Evolutionary conservation across 2,888 invertebrate species (phyloP).

Genomic region (Drosophila sordidula): DNA sequence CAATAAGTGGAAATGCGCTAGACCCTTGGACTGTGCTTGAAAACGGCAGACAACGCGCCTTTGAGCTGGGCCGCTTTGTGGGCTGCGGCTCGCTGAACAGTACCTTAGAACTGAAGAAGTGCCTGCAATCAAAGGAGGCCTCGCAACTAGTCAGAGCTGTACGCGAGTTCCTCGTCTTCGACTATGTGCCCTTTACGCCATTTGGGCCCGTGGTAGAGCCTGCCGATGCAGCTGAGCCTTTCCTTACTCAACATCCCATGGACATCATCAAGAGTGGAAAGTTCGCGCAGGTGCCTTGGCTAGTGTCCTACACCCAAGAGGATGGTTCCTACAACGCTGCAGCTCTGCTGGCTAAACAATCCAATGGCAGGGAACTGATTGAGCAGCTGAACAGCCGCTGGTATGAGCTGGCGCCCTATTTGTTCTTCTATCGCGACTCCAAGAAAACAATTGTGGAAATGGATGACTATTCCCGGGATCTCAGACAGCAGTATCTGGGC

Average conservation of each 20-base stretch:
- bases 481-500: slow-evolving; percentile 34
- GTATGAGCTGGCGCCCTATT: slow-evolving; percentile 37
- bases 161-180: slow-evolving; percentile 84
- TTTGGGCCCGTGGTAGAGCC: slow-evolving; percentile 91
- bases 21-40: slow-evolving; percentile 87
- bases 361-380: slow-evolving; percentile 30
- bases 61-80: slow-evolving; percentile 87
- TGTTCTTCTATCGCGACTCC: slow-evolving; percentile 32
- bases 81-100: slow-evolving; percentile 87
- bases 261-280: slow-evolving; percentile 87
- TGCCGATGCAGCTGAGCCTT: slow-evolving; percentile 86
- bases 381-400: slow-evolving; percentile 40
- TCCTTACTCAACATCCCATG: slow-evolving; percentile 89
- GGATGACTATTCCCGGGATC: slow-evolving; percentile 24
- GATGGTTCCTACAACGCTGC: slow-evolving; percentile 40
- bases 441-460: slow-evolving; percentile 19
- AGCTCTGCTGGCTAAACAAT: slow-evolving; percentile 14
- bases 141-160: slow-evolving; percentile 30
- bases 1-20: slow-evolving; percentile 90
- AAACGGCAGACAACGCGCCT: slow-evolving; percentile 87
- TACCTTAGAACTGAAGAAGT: slow-evolving; percentile 86
- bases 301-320: slow-evolving; percentile 86
- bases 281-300: slow-evolving; percentile 89
- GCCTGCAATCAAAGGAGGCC: slow-evolving; percentile 27
- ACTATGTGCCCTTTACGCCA: slow-evolving; percentile 89